Conservation (phyloP, 2,113 vertebrate genomes). For the Limnothrissa miodon region DNA sequence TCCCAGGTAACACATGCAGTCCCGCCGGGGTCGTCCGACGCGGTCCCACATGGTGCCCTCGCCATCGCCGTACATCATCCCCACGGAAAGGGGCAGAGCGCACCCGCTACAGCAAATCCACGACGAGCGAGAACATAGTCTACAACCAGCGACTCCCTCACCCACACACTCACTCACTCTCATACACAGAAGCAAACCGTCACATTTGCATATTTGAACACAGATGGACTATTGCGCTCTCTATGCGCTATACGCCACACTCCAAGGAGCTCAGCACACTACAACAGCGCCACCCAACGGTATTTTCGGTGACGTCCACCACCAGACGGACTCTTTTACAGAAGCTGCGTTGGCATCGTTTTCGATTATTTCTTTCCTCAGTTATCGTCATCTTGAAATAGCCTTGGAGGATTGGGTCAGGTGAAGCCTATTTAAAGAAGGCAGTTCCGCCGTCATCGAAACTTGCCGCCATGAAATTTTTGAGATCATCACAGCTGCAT, state of each 20-base stretch:
- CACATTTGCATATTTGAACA: constrained; percentile 46
- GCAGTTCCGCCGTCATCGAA: neutral
- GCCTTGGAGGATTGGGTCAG: neutral
- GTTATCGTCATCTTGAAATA: neutral
- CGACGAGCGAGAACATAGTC: constrained; percentile 40
- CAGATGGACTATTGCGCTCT: constrained; percentile 40
- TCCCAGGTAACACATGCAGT: constrained; percentile 77
- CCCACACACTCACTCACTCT: constrained; percentile 43
- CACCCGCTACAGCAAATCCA: constrained; percentile 33
- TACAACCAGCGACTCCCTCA: constrained; percentile 42
- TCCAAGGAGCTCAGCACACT: constrained; percentile 11
- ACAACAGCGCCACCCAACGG: constrained; percentile 63
- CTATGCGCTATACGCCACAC: constrained; percentile 15
- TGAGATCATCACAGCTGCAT: neutral
- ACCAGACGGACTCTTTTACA: neutral
- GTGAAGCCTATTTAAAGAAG: neutral
- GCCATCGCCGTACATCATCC: constrained; percentile 70
- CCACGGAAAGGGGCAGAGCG: constrained; percentile 40
- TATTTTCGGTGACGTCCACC: neutral
- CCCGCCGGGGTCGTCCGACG: constrained; percentile 67
- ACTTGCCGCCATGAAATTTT: neutral
- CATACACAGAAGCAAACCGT: constrained; percentile 49
- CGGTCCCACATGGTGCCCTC: constrained; percentile 70
- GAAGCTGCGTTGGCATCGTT: neutral
- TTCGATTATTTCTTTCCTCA: neutral